These are phyloP conservation scores for Anabas testudineus DNA, from an alignment of 2,797 vertebrate genomes.

Conservation along the genomic window DNA sequence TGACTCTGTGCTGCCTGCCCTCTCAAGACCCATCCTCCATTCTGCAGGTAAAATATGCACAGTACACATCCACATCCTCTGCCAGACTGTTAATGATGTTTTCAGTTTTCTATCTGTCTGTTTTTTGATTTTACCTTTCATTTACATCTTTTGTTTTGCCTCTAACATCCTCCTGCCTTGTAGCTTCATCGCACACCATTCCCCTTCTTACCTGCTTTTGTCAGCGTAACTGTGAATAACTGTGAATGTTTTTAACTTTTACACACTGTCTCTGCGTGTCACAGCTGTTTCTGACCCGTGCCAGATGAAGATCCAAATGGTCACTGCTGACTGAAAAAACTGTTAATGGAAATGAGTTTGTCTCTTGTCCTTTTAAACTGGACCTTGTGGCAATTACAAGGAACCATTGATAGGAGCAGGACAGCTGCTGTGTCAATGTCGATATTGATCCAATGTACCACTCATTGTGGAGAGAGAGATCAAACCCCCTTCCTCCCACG, in stretches of 20 bases:
- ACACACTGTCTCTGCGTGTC: no score
- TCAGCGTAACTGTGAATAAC: no score
- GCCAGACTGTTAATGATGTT: background rate
- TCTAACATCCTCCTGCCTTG: no score
- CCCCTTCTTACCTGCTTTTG: background rate
- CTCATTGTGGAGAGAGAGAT: slow-evolving; percentile 65
- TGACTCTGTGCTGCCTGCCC: no score
- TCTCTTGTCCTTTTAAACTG: slow-evolving; percentile 66
- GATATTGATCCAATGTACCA: slow-evolving; percentile 83
- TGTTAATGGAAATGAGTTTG: slow-evolving; percentile 72
- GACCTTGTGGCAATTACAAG: slow-evolving; percentile 60
- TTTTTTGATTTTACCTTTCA: background rate
- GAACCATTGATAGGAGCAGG: slow-evolving; percentile 69
- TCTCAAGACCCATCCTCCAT: no score
- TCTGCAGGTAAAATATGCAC: no score
- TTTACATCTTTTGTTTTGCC: no score
- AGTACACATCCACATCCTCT: no score
- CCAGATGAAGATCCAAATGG: slow-evolving; percentile 36
- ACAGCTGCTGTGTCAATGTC: slow-evolving; percentile 83
- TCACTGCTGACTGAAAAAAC: slow-evolving; percentile 36
- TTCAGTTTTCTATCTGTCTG: background rate
- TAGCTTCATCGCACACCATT: background rate
- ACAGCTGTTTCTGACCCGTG: background rate
- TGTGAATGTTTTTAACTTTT: no score
- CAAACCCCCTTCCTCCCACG: slow-evolving; percentile 49